These are phyloP conservation scores for Melanocharis versteri DNA, from an alignment of 2,113 vertebrate genomes.

Conservation along the genomic window DNA sequence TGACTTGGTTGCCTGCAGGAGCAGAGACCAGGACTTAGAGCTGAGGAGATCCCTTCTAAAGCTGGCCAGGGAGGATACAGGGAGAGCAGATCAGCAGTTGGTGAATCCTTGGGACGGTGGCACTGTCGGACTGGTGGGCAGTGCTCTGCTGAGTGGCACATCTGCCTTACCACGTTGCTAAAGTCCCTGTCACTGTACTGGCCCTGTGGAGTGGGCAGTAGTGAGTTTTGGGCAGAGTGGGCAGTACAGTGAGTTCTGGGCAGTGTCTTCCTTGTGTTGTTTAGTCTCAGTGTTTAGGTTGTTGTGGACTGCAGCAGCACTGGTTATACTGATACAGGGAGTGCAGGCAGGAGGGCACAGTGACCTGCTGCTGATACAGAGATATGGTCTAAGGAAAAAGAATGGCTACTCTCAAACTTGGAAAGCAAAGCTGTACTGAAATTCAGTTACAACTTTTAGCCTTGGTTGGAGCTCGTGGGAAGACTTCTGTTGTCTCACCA, in stretches of 20 bases:
- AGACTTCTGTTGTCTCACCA: not conserved
- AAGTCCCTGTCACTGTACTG: accelerated
- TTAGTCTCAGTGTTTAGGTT: not conserved
- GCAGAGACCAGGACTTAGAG: accelerated
- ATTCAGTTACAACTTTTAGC: not conserved
- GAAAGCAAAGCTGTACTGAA: not conserved
- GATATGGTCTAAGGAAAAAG: not conserved
- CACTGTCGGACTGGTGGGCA: accelerated
- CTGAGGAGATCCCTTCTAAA: not conserved
- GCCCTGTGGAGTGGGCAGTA: not conserved
- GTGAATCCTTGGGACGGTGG: accelerated
- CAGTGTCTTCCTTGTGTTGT: not conserved
- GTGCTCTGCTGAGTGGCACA: not conserved
- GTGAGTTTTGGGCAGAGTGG: not conserved
- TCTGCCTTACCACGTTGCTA: not conserved
- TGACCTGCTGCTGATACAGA: not conserved
- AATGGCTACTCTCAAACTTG: not conserved
- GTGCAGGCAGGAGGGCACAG: not conserved
- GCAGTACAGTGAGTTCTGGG: not conserved
- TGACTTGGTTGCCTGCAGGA: not conserved
- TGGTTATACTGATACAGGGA: accelerated
- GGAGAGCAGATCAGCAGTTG: accelerated
- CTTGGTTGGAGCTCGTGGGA: not conserved
- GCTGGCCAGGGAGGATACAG: not conserved
- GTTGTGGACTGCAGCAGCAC: not conserved